Percentiles rank a stretch among this genome's conserved stretches.
Evolutionary conservation across 2,797 vertebrate genomes (phyloP).

Genomic region (Pitangus sulphuratus): DNA sequence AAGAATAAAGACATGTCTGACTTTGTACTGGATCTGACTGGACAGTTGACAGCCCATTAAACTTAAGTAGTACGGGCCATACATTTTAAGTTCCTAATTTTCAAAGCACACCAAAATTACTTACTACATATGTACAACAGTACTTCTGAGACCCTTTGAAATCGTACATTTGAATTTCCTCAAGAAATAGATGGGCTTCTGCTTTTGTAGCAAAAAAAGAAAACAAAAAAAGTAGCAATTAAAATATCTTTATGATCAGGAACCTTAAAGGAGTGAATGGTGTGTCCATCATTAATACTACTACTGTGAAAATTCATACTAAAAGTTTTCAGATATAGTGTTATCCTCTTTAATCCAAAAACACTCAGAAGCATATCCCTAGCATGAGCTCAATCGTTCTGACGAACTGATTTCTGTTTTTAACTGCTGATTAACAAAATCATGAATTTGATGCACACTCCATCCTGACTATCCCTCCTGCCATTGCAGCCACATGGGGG

Average conservation of each 20-base stretch:
- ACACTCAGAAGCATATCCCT: neutral
- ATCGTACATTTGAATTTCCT: neutral
- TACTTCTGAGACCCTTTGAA: conserved; percentile 5
- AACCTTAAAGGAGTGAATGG: neutral
- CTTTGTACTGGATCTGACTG: conserved; percentile 43
- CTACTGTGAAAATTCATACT: neutral
- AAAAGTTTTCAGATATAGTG: neutral
- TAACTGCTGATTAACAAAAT: neutral
- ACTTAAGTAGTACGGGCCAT: conserved; percentile 40
- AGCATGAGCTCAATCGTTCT: neutral
- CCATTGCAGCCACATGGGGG: neutral
- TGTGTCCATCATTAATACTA: neutral
- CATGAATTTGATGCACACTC: neutral
- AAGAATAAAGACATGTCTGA: conserved; percentile 69
- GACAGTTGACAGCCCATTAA: conserved; percentile 68
- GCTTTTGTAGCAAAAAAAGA: neutral
- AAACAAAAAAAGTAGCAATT: neutral
- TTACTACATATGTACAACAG: neutral
- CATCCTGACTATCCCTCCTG: neutral
- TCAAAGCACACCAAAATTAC: conserved; percentile 24
- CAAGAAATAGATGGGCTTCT: neutral
- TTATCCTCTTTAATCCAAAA: neutral
- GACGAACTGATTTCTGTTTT: neutral
- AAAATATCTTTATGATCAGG: neutral
- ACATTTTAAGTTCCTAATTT: conserved; percentile 60